Percentiles rank a stretch among this genome's conserved stretches.
Conservation (phyloP, 2,797 vertebrate genomes). For the Botia kubotai region DNA sequence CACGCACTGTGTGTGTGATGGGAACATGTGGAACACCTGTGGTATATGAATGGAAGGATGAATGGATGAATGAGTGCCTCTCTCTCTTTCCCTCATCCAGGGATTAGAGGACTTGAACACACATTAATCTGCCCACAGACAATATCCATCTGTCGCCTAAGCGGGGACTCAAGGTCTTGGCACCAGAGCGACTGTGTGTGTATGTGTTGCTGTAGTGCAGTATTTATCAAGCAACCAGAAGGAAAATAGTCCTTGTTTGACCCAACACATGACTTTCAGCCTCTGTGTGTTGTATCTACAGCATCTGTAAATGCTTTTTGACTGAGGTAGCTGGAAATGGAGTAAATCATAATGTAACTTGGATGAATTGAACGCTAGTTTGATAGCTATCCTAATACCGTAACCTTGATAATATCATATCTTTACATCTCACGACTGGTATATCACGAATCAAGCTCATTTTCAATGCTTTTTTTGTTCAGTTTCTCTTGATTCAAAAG, state of each 20-base stretch:
- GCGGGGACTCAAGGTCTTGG: conserved; percentile 77
- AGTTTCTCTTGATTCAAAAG: background rate
- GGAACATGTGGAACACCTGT: conserved; percentile 76
- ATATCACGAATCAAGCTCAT: conserved; percentile 30
- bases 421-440: background rate
- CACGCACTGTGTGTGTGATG: conserved; percentile 44
- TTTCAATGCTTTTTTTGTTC: conserved; percentile 16
- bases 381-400: conserved; percentile 16
- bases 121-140: conserved; percentile 80
- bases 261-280: conserved; percentile 33
- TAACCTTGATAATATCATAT: conserved; percentile 30
- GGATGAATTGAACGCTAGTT: conserved; percentile 5
- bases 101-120: conserved; percentile 68
- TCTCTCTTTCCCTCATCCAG: conserved; percentile 64
- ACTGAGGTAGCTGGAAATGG: conserved; percentile 5
- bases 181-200: conserved; percentile 51
- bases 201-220: conserved; percentile 31
- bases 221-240: conserved; percentile 59
- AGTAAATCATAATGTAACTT: conserved; percentile 21
- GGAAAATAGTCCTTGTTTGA: conserved; percentile 51
- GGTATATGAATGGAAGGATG: conserved; percentile 68
- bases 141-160: conserved; percentile 79
- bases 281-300: conserved; percentile 31
- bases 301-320: conserved; percentile 30
- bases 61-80: conserved; percentile 60